Percentiles rank a stretch among this genome's conserved stretches.
Evolutionary conservation across 2,113 vertebrate genomes (phyloP).

Genomic region (Setophaga kirtlandii): DNA sequence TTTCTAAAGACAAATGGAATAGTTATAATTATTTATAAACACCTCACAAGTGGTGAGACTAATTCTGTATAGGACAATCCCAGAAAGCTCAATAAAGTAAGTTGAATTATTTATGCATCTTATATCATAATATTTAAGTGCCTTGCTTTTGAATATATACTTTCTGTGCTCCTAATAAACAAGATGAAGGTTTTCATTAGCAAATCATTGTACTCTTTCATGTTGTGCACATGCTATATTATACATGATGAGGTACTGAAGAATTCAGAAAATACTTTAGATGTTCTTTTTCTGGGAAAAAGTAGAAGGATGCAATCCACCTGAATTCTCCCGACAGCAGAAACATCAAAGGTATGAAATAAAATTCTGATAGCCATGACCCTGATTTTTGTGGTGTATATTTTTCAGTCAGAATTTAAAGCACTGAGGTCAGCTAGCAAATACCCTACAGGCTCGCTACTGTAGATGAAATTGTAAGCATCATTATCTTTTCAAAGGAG

Average conservation of each 20-base stretch:
- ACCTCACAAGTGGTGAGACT: not conserved
- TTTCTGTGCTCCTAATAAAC: not conserved
- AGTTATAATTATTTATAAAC: not conserved
- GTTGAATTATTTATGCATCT: not conserved
- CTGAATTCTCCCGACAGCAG: not conserved
- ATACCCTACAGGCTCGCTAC: not conserved
- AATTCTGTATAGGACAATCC: not conserved
- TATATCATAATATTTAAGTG: not conserved
- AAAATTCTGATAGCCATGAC: not conserved
- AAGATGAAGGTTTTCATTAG: not conserved
- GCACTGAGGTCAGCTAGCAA: not conserved
- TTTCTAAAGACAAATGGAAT: not conserved
- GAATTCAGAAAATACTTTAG: not conserved
- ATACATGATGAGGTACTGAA: not conserved
- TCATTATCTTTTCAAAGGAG: conserved; percentile 10
- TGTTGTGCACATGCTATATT: not conserved
- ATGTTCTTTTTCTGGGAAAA: not conserved
- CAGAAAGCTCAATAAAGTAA: not conserved
- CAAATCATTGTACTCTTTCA: not conserved
- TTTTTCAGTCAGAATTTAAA: conserved; percentile 1
- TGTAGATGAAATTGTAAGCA: conserved; percentile 6
- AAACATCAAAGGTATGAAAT: not conserved
- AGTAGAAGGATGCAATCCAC: not conserved
- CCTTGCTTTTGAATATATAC: not conserved
- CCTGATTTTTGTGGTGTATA: not conserved